Evolutionary conservation across 2,797 vertebrate genomes (phyloP), one percentile per base, ranked within the genome.

Genomic region (Lutjanus campechanus): DNA sequence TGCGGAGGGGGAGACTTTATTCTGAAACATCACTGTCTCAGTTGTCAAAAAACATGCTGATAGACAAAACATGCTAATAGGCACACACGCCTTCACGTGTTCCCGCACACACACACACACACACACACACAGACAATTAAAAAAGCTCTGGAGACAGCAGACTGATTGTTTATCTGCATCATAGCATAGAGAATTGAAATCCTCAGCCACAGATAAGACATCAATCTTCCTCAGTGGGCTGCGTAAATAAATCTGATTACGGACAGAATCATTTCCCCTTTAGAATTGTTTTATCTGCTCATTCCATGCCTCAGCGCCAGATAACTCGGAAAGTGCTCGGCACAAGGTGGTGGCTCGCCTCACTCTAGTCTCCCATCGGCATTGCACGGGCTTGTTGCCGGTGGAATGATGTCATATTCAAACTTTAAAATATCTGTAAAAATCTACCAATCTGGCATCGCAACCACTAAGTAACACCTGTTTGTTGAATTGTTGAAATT

Each of bases 201-300:
- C 94, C 91, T 89, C 88, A 77, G 91, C 87, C 78, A 78, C 86
- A 91, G 95, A 96, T 95, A 94, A 95, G 94, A 96, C 95, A 95
- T 95, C 94, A 94, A 94, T 96, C 95, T 95, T 93, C 85, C 93
- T 94, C 94, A 89, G 91, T 84, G 95, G 93, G 90, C 91, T 83
- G 89, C 84, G 88, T 92, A 95, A 95, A 95, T 95, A 96, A 95
- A 96, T 96, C 94, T 96, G 95, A 96, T 96, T 96, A 96, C 85
- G 81, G 90, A 89, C 89, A 89, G 90, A 95, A 95, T 95, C 91
- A 95, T 95, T 95, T 95, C 94, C 95, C 93, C 93, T 92, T 95
- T 92, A 92, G 93, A 93, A 95, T 94, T 95, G 94, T 95, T 95
- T 96, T 96, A 96, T 96, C 95, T 93, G 91, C 85, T 90, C 90